Conservation (phyloP, 1,140 invertebrate genomes). For the Drosophila ercepeae region DNA sequence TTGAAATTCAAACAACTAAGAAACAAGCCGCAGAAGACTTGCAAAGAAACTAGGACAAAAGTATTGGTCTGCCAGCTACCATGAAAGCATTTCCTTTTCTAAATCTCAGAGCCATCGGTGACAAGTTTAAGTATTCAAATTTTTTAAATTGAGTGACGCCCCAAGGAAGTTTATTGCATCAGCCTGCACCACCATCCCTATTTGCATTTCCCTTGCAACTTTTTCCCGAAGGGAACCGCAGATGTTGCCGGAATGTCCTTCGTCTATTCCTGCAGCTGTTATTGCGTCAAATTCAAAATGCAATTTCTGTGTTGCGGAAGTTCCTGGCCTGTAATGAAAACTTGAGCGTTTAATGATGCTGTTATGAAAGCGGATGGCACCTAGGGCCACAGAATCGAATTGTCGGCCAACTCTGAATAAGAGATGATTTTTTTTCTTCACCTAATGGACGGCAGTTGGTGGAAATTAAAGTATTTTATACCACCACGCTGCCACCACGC, state of each 20-base stretch:
- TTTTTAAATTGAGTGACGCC: constrained; percentile 44
- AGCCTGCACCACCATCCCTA: not conserved
- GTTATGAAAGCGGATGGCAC: constrained; percentile 31
- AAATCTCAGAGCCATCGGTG: not conserved
- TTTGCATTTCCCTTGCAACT: constrained; percentile 19
- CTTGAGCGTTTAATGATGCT: constrained; percentile 66
- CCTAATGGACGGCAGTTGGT: constrained; percentile 21
- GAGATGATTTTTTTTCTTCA: constrained; percentile 1
- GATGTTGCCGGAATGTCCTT: constrained; percentile 23
- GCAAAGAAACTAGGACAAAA: not conserved
- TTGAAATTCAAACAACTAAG: no score
- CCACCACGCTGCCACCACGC: not conserved
- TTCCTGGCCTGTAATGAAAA: constrained; percentile 65
- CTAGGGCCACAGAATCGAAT: constrained; percentile 25
- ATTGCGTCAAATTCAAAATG: constrained; percentile 50
- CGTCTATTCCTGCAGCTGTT: constrained; percentile 14
- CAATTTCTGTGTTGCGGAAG: constrained; percentile 67
- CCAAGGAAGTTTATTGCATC: constrained; percentile 38
- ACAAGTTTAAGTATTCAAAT: constrained; percentile 48
- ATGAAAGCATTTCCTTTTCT: not conserved
- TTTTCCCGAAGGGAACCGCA: constrained; percentile 23
- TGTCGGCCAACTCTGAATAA: constrained; percentile 1
- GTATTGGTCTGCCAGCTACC: not conserved
- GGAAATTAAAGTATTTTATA: constrained; percentile 20
- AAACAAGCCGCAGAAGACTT: not conserved